These are phyloP conservation scores for Pan troglodytes DNA, from an alignment of 2,113 vertebrate species.

Conservation along the genomic window NHGRI_mPanTro3-v2.1_pri NC_072403.2:7537501-7538000, in stretches of 20 bases:
- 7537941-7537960: neutral
- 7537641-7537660: conserved; percentile 43
- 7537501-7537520: conserved; percentile 39
- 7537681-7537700: conserved; percentile 55
- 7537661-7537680: conserved; percentile 3
- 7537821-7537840: conserved; percentile 54
- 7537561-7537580: conserved; percentile 65
- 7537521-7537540: conserved; percentile 72
- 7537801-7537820: conserved; percentile 57
- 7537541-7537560: conserved; percentile 73
- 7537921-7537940: neutral
- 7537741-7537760: rapidly evolving
- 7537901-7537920: conserved; percentile 49
- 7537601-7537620: conserved; percentile 64
- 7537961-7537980: neutral
- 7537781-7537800: conserved; percentile 29
- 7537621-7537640: neutral
- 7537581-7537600: neutral
- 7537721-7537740: conserved; percentile 48
- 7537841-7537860: neutral
- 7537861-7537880: neutral
- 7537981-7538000: neutral
- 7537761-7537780: conserved; percentile 37
- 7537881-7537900: neutral
- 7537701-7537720: conserved; percentile 68